phyloP scores from a whole-genome alignment of 2,888 invertebrate genomes.

The Tolmerus cingulatus region DNA sequence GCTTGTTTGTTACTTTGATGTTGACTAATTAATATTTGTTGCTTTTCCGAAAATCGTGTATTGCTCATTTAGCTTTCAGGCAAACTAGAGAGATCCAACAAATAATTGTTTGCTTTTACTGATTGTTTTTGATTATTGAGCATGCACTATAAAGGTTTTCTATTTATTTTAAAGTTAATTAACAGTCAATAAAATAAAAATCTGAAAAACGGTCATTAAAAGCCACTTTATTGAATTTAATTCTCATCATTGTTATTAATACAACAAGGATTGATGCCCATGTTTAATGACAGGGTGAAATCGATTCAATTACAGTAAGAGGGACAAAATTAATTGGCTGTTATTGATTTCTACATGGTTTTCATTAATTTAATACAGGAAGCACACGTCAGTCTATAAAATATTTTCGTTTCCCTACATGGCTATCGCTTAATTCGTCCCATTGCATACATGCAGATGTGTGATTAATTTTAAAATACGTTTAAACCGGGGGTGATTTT shows the following conservation, averaged over 20 bases:
- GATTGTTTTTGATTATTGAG: not conserved
- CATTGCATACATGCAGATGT: not conserved
- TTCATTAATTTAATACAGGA: slow-evolving; percentile 30
- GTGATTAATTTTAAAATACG: slow-evolving; percentile 16
- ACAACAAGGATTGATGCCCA: slow-evolving; percentile 13
- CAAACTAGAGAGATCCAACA: not conserved
- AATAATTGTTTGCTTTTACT: not conserved
- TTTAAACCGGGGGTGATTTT: not conserved
- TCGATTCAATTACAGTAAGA: slow-evolving; percentile 7
- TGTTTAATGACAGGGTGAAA: not conserved
- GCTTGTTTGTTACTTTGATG: not conserved
- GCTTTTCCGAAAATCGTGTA: not conserved
- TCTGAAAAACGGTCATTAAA: slow-evolving; percentile 19
- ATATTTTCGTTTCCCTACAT: not conserved
- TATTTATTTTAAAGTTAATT: slow-evolving; percentile 23
- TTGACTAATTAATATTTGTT: not conserved
- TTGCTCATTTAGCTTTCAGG: not conserved
- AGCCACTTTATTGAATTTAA: slow-evolving; percentile 26
- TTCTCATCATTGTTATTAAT: not conserved
- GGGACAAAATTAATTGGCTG: slow-evolving; percentile 29
- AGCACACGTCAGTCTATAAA: slow-evolving; percentile 6
- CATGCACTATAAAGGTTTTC: not conserved
- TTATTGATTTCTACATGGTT: slow-evolving; percentile 32
- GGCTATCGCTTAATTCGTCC: not conserved
- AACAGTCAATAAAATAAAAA: slow-evolving; percentile 9